Evolutionary conservation across 1,140 invertebrate species (phyloP), one percentile per base, ranked within the genome.

Genomic region (Brachionus calyciflorus): DNA sequence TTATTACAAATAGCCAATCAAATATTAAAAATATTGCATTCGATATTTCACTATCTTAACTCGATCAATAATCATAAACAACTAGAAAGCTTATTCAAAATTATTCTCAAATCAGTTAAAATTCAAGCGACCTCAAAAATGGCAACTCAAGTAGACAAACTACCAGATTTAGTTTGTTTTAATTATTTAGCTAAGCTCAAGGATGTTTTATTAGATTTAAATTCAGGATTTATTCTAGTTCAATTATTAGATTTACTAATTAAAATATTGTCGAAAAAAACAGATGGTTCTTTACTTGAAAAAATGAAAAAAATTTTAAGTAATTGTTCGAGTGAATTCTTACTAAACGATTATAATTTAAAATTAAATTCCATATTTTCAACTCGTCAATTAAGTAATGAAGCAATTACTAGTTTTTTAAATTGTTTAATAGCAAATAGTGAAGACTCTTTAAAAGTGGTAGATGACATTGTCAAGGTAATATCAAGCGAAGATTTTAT

Each of bases 271-370:
- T 30, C 69, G 7, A 51, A 55, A 55, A 73, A 73, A 37, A 51
- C 12, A 19, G 69, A 73, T 30, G 26, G 17, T 17, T 46, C 17
- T 40, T 49, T 55, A 2, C 10, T 40, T 5, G 10, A 21, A 19
- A 73, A 73, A 73, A 51, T 49, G 46, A 37, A 41, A 33, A 37
- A 73, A 51, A 73, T 73, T 28, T 46, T 70, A 7, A 30, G 65
- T 37, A 70, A 40, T 17, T 51, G 65, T 48, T 49, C 44, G 19
- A 40, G 19, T 17, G 69, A 65, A 19, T 73, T 73, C 41, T 55
- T 73, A n/a, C 24, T 49, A 10, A 73, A 37, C 24, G 69, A 73
- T 24, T 73, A 51, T 30, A 73, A 53, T 30, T 33, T n/a, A 7
- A 73, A 73, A 19, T 73, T 73, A 24, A 55, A 49, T 33, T 40